Base-by-base conservation (phyloP, 2,888 invertebrate species). In the Ormyrus pomaceus region DNA sequence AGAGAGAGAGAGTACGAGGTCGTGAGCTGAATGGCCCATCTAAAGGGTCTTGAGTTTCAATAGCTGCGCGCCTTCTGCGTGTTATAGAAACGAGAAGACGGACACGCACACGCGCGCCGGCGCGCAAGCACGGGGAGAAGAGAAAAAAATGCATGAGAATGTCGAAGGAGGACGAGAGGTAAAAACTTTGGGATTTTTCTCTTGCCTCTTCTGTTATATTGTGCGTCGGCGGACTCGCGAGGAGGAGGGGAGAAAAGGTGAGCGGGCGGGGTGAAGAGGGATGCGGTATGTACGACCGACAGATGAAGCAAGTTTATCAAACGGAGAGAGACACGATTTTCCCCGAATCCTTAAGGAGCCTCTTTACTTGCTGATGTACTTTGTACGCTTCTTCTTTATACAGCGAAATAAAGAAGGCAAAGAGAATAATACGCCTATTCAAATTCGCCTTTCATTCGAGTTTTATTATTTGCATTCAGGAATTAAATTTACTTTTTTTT, bases 1-100 rank as follows among this genome's bases (percentile, higher is more conserved):
- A 70, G 19, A 13, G 45, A 76, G 61, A 46, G 50, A 13, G 56
- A 74, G 55, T 55, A 71, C 19, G 53, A 56, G 73, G 64, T 75
- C 61, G 72, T 68, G 68, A 74, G 64, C 83, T 86, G 84, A 87
- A 87, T 87, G 84, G 85, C 73, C 83, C 83, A 82, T 84, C 86
- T 85, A 83, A 83, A 87, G 85, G 84, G 84, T 86, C 84, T 87
- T 86, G 84, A 86, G 87, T 86, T 87, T 87, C 87, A 87, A 87
- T 87, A 84, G 77, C 8, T 55, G 45, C 55, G n/a, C 46, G 11
- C 66, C 51, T 61, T 50, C 9, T 48, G 53, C 13, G 34, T 51
- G n/a, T 55, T 46, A 72, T 84, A 81, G 73, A 82, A 75, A 55
- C 66, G 79, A 64, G 58, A 45, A 62, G 10, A 69, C 53, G 61